phyloP scores from a whole-genome alignment of 1,140 invertebrate species.

The Xylocopa sonorina region DNA sequence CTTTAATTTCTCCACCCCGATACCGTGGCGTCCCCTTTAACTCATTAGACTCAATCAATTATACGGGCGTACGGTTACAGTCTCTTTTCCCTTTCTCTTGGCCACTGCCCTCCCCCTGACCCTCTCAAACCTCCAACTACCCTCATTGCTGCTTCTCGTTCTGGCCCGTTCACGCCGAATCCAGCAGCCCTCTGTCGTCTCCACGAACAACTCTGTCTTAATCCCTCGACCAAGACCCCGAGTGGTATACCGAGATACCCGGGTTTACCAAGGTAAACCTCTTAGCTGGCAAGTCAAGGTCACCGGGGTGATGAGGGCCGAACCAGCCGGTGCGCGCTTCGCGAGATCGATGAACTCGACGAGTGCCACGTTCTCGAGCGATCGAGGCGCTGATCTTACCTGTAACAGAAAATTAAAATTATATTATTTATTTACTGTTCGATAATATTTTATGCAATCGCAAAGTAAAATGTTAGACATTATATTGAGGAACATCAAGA shows the following conservation, averaged over 20 bases:
- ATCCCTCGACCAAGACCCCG: constrained; percentile 59
- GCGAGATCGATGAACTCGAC: background rate
- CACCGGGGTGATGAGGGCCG: constrained; percentile 27
- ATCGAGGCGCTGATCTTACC: constrained; percentile 44
- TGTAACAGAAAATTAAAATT: constrained; percentile 58
- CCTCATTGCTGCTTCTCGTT: constrained; percentile 4
- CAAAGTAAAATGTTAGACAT: too few species aligned
- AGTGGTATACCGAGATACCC: constrained; percentile 64
- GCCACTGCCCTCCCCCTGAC: background rate
- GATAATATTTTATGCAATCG: too few species aligned
- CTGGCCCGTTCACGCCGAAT: constrained; percentile 9
- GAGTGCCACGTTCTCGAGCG: background rate
- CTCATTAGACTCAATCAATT: constrained; percentile 81
- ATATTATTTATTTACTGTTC: too few species aligned
- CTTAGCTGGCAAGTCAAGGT: constrained; percentile 64
- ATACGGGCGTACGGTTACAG: constrained; percentile 71
- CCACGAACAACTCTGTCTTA: constrained; percentile 60
- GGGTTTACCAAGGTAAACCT: constrained; percentile 64
- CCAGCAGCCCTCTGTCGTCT: constrained; percentile 48
- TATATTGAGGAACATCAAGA: too few species aligned
- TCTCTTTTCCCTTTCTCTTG: constrained; percentile 56
- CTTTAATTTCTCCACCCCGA: constrained; percentile 76
- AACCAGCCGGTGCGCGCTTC: constrained; percentile 4
- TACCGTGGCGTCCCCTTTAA: constrained; percentile 78
- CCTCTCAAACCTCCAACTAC: background rate